These are phyloP conservation scores for Podarcis lilfordi DNA, from an alignment of 2,797 vertebrate species.

Conservation along the genomic window DNA sequence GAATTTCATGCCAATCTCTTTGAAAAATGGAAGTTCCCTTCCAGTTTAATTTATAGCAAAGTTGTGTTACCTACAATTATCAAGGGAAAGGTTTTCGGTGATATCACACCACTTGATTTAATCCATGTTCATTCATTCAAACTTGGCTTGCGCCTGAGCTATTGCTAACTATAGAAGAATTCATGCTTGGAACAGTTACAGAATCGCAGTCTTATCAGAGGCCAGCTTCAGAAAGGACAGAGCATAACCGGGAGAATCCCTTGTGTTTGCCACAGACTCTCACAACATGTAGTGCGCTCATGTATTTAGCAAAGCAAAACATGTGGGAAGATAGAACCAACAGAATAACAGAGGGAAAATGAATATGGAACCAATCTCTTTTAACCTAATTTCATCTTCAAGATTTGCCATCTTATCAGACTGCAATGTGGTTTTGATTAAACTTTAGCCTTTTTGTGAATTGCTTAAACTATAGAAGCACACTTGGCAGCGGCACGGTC, in stretches of 20 bases:
- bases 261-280: constrained; percentile 9
- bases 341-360: constrained; percentile 5
- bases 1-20: constrained; percentile 38
- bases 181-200: not conserved
- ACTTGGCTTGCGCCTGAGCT: constrained; percentile 13
- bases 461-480: constrained; percentile 6
- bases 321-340: not conserved
- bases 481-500: not conserved
- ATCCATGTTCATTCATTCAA: constrained; percentile 22
- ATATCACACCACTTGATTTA: constrained; percentile 41
- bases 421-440: not conserved
- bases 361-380: constrained; percentile 22
- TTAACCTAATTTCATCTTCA: constrained; percentile 26
- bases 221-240: constrained; percentile 7
- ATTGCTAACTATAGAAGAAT: constrained; percentile 22
- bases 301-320: not conserved
- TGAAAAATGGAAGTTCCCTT: constrained; percentile 40
- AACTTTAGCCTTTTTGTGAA: not conserved
- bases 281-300: not conserved
- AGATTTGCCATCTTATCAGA: constrained; percentile 22
- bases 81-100: constrained; percentile 31
- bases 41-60: constrained; percentile 45
- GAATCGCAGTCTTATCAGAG: not conserved
- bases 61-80: not conserved
- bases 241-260: not conserved